Evolutionary conservation across 2,113 vertebrate genomes (phyloP).

Genomic region (Phrynosoma platyrhinos): DNA sequence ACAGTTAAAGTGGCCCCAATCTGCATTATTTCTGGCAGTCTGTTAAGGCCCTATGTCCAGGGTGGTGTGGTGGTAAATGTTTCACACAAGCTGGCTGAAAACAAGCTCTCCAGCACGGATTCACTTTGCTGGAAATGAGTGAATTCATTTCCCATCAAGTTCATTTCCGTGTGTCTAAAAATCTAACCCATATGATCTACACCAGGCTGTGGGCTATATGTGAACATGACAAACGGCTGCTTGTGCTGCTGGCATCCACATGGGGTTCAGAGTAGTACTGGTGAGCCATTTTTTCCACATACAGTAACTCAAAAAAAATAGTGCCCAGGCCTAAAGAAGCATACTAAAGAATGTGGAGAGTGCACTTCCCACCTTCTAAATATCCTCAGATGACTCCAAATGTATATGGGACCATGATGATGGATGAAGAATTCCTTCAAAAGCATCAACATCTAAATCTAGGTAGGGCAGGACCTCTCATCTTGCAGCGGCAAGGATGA

Average conservation of each 20-base stretch:
- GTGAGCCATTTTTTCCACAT: not conserved
- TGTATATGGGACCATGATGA: not conserved
- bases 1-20: too few species aligned
- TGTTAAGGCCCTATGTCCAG: too few species aligned
- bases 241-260: not conserved
- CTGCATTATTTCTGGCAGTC: too few species aligned
- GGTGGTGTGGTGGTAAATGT: too few species aligned
- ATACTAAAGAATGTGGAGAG: not conserved
- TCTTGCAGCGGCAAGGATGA: too few species aligned
- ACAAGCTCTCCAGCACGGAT: not conserved
- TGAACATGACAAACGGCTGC: not conserved
- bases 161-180: not conserved
- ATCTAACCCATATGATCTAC: not conserved
- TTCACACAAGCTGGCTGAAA: not conserved
- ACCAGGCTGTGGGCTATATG: not conserved
- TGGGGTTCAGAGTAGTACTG: not conserved
- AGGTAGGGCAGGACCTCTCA: too few species aligned
- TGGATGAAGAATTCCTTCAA: not conserved
- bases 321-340: not conserved
- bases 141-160: not conserved
- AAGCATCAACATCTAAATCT: not conserved
- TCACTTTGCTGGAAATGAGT: not conserved
- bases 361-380: not conserved
- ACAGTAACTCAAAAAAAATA: not conserved
- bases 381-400: not conserved